Evolutionary conservation across 2,797 vertebrate genomes (phyloP).

Genomic region (Darevskia mixta): DNA sequence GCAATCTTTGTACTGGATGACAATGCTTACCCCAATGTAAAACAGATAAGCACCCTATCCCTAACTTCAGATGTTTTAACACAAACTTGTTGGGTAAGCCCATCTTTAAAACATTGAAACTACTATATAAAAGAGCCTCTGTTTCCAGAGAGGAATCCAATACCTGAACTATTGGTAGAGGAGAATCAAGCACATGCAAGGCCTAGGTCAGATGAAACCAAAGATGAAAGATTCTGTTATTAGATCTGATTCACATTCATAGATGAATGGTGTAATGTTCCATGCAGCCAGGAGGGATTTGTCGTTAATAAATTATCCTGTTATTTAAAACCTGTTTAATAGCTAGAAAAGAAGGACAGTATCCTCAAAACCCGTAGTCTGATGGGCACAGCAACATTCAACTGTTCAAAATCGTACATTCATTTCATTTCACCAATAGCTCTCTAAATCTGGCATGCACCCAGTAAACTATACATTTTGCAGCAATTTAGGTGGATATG

Average conservation of each 20-base stretch:
- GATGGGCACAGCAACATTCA: background rate
- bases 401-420: background rate
- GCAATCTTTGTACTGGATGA: background rate
- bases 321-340: background rate
- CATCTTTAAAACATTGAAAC: background rate
- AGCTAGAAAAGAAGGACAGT: background rate
- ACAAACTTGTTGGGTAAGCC: background rate
- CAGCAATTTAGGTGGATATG: background rate
- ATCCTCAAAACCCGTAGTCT: background rate
- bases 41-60: background rate
- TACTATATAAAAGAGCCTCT: background rate
- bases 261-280: background rate
- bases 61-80: background rate
- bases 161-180: background rate
- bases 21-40: background rate
- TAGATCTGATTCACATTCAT: constrained; percentile 22
- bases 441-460: background rate
- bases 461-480: background rate
- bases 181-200: background rate
- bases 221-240: constrained; percentile 4
- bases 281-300: background rate
- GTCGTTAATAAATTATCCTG: background rate
- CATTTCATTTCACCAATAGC: background rate
- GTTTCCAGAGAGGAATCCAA: background rate
- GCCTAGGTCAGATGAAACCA: background rate